Evolutionary conservation across 2,888 invertebrate genomes (phyloP), one percentile per base, ranked within the genome.

Genomic region (Spisula solida): DNA sequence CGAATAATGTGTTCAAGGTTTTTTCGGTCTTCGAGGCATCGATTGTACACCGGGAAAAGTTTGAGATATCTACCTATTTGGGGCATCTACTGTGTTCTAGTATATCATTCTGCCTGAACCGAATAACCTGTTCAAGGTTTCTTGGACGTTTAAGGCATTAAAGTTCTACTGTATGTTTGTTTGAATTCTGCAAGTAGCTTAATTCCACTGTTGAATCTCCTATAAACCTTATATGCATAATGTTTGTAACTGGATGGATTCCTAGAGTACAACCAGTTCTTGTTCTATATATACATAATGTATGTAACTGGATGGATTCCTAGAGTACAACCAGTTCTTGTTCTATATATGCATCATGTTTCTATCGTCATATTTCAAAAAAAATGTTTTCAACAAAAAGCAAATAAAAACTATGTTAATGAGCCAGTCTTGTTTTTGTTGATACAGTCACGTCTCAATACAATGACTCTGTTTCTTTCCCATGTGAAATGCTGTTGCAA

Each of bases 291-390:
- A 84, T 75, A 51, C 29, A 83, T 56, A 20, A 55, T 79, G 85
- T 70, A 31, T 29, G 29, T 31, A 16, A 75, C 75, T 75, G 31
- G 29, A 34, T 18, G 31, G 5, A 25, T 75, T 66, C 25, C 25
- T 66, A 25, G 60, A 66, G 31, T 75, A 75, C 34, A 8, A 31
- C 31, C 31, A 75, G 75, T 34, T 20, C 5, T 34, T 75, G 75
- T 75, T 75, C 31, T 85, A 56, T 79, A 56, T 25, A 84, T 75
- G 29, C 29, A 83, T 56, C n/a, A 55, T 79, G 85, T 85, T 79
- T 56, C 85, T 79, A 85, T 85, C 31, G 85, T 85, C 79, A 55
- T 56, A 78, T 85, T 85, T 78, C 14, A 29, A 78, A 84, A 85
- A 79, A 85, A 85, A 85, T 34, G 56, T 79, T 79, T 78, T 85